phyloP scores from a whole-genome alignment of 92 coral and sea anemone species.

The Umimayanthus kanabou region DNA sequence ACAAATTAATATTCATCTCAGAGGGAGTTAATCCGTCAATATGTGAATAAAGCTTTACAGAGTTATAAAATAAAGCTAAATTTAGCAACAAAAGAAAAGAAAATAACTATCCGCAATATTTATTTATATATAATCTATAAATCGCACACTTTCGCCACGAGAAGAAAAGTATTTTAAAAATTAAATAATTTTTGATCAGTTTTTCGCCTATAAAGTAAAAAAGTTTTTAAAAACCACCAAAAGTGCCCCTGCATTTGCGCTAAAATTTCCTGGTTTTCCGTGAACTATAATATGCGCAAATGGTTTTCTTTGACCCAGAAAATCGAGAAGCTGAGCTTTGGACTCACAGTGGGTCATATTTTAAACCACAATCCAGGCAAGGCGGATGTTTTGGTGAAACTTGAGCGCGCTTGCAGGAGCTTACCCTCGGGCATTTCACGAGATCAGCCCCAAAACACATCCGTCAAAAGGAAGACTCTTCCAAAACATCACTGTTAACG shows the following conservation, averaged over 20 bases:
- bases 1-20: background rate
- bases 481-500: background rate
- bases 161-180: too few species aligned
- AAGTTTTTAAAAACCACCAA: too few species aligned
- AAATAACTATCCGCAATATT: background rate
- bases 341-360: background rate
- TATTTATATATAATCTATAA: too few species aligned
- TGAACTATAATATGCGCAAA: too few species aligned
- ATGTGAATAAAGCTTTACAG: background rate
- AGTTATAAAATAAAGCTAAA: background rate
- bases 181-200: too few species aligned
- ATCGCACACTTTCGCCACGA: too few species aligned
- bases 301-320: background rate
- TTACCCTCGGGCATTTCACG: background rate
- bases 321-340: background rate
- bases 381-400: background rate
- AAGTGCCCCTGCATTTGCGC: too few species aligned
- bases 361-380: background rate
- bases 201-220: too few species aligned
- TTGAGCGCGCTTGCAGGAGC: background rate
- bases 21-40: background rate
- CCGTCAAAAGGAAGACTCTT: background rate
- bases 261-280: background rate
- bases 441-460: background rate
- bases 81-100: background rate